These are phyloP conservation scores for Aphelenchoides bicaudatus DNA, from an alignment of 2,888 invertebrate genomes.

Conservation along the genomic window DNA sequence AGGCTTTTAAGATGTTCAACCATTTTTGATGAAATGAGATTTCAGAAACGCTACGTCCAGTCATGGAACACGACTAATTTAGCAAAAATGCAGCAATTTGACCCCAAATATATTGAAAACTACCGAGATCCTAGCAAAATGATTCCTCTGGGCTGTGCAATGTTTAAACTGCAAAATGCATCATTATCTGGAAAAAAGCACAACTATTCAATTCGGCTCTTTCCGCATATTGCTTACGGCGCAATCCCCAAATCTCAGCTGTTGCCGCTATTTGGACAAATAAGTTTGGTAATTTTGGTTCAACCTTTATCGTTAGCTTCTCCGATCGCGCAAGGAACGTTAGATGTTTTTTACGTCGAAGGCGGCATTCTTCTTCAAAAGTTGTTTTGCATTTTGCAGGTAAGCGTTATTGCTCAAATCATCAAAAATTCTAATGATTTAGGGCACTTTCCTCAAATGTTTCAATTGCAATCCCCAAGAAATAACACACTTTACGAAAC, in stretches of 20 bases:
- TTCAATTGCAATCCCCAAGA: slow-evolving; percentile 24
- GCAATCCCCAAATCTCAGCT: slow-evolving; percentile 22
- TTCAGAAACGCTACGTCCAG: slow-evolving; percentile 26
- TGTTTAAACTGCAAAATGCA: slow-evolving; percentile 19
- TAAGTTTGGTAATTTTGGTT: slow-evolving; percentile 22
- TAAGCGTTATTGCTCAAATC: slow-evolving; percentile 14
- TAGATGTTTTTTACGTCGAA: slow-evolving; percentile 31
- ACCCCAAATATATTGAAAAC: slow-evolving; percentile 19
- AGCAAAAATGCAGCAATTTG: slow-evolving; percentile 12
- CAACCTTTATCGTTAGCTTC: slow-evolving; percentile 26
- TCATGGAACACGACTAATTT: slow-evolving; percentile 23
- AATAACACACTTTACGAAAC: slow-evolving; percentile 10
- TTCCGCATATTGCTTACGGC: slow-evolving; percentile 11
- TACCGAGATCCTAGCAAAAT: slow-evolving; percentile 26
- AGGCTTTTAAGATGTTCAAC: slow-evolving; percentile 7
- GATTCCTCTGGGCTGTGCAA: slow-evolving; percentile 19
- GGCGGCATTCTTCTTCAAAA: slow-evolving; percentile 30
- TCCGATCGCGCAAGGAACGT: slow-evolving; percentile 31
- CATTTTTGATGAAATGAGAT: slow-evolving; percentile 5
- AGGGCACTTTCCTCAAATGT: slow-evolving; percentile 31
- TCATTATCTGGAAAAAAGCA: slow-evolving; percentile 18
- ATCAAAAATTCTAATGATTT: slow-evolving; percentile 19
- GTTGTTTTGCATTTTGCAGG: slow-evolving; percentile 29
- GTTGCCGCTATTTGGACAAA: slow-evolving; percentile 31
- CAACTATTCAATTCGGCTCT: slow-evolving; percentile 17